Percentiles rank a stretch among this genome's conserved stretches.
These are phyloP conservation scores for Canis aureus DNA, from an alignment of 2,113 vertebrate species.

Conservation along the genomic window DNA sequence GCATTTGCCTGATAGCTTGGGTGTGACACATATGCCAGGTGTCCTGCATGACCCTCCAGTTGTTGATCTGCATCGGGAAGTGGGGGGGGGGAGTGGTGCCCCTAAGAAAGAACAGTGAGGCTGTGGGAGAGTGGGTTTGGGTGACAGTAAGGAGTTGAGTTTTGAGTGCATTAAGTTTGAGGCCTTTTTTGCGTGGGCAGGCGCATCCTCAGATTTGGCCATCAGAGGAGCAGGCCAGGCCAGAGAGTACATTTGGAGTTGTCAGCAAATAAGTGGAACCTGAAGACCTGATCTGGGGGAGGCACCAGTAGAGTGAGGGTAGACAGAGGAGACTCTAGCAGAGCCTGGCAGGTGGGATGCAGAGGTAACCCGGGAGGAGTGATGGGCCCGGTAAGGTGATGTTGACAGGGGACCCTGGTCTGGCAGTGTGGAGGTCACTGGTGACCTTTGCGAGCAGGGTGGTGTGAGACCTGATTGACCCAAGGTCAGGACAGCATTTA, in stretches of 20 bases:
- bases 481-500: not conserved
- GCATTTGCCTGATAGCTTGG: not conserved
- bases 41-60: not conserved
- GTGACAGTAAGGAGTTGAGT: not conserved
- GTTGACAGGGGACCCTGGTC: not conserved
- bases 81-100: too few species aligned
- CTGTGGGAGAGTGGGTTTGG: too few species aligned
- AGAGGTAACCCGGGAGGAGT: not conserved
- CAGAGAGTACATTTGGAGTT: not conserved
- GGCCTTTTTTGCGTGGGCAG: not conserved
- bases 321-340: not conserved
- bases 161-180: not conserved
- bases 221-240: not conserved
- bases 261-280: not conserved
- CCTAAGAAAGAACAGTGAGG: not conserved
- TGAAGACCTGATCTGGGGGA: not conserved
- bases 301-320: not conserved
- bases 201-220: not conserved
- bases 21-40: not conserved
- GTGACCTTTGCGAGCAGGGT: not conserved
- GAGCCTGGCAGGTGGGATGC: rapidly evolving
- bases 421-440: not conserved
- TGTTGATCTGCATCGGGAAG: not conserved
- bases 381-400: not conserved
- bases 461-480: not conserved